These are phyloP conservation scores for Holacanthella duospinosa DNA, from an alignment of 2,888 invertebrate genomes.

Conservation along the genomic window DNA sequence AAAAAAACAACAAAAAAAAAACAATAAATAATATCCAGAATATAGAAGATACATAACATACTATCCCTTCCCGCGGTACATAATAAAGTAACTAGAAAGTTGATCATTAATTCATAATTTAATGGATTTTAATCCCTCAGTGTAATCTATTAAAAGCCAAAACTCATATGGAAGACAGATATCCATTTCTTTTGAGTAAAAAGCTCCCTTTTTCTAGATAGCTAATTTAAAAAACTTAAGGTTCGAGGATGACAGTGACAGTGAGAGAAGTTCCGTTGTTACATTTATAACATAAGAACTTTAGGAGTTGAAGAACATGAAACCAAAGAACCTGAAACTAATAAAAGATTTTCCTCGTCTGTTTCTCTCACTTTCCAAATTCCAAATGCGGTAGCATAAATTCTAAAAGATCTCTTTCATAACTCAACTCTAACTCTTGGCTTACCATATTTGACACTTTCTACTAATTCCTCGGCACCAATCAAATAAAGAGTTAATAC, in stretches of 20 bases:
- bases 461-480: slow-evolving; percentile 32
- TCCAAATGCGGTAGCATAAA: not conserved
- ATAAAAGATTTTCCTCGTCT: too few relatives aligned
- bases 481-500: slow-evolving; percentile 35
- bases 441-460: slow-evolving; percentile 29
- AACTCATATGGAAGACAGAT: not conserved
- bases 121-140: not conserved
- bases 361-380: not conserved
- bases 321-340: too few relatives aligned
- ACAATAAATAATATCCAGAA: too few relatives aligned
- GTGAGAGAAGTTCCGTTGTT: not conserved
- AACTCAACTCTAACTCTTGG: not conserved
- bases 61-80: too few relatives aligned
- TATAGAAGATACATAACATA: too few relatives aligned
- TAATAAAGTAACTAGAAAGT: too few relatives aligned
- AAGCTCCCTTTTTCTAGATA: not conserved
- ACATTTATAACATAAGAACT: too few relatives aligned
- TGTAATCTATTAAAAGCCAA: not conserved
- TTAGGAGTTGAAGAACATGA: too few relatives aligned
- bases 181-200: not conserved
- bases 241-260: not conserved
- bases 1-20: not conserved
- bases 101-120: slow-evolving; percentile 1
- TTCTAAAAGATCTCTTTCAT: not conserved
- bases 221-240: too few relatives aligned